Evolutionary conservation across 2,888 invertebrate genomes (phyloP), one percentile per base, ranked within the genome.

Genomic region (Deilephila porcellus): DNA sequence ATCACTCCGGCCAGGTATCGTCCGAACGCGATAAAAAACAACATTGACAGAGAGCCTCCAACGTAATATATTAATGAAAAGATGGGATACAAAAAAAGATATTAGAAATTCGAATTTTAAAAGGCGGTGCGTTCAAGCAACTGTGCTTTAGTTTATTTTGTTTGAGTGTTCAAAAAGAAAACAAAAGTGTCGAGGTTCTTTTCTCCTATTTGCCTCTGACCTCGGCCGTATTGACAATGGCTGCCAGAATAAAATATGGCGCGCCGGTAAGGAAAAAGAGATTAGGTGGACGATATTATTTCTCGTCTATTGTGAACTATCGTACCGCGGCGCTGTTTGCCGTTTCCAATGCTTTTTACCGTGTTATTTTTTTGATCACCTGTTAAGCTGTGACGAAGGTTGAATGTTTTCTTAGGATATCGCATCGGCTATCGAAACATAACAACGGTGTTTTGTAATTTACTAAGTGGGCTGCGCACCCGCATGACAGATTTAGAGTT

Each of bases 171-270:
- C 86, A 84, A 86, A 88, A 93, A 92, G 90, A 91, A 92, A 93
- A 93, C 89, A 92, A 93, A 92, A 92, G 87, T 90, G 84, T 81
- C 78, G 85, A 81, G 79, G 88, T 89, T 91, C 87, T 92, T 93
- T 93, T 93, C 89, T 93, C 88, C 90, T 92, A 91, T 93, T 93
- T 93, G 93, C 92, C 91, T 90, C 91, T 92, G 93, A 93, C 93
- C 93, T 91, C 93, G 90, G 90, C 83, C 88, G 86, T 87, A 93
- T 93, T 93, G 93, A 94, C 94, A 94, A 94, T 93, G 90, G 91
- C 93, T 93, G 93, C 92, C 93, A 91, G 92, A 90, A 94, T 94
- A 93, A 94, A 93, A 93, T 94, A 94, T 93, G 92, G 93, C 88
- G 90, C 87, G 90, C 86, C 89, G 90, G 88, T 91, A 91, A 93